Conservation (phyloP, 2,797 vertebrate genomes). For the Urosaurus nigricauda region DNA sequence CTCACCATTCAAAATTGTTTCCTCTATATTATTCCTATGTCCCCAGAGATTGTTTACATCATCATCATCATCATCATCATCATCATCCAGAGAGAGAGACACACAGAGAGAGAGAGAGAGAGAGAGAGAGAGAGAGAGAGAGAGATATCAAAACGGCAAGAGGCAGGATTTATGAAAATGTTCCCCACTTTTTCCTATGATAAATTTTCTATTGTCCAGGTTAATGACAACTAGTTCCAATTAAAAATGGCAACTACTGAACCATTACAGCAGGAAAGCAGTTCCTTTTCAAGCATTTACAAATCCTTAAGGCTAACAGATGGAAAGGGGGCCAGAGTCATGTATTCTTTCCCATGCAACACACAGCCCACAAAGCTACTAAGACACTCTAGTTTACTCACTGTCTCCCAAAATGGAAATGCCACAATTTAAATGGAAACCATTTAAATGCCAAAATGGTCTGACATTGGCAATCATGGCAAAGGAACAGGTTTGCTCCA, state of each 20-base stretch:
- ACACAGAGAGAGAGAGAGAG: too few relatives aligned
- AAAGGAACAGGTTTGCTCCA: neutral
- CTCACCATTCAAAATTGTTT: neutral
- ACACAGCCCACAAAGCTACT: neutral
- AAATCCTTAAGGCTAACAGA: neutral
- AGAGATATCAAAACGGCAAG: neutral
- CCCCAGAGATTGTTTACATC: too few relatives aligned
- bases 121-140: too few relatives aligned
- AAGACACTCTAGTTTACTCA: neutral
- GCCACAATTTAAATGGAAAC: neutral
- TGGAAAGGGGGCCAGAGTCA: neutral
- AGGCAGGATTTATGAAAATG: neutral
- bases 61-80: too few relatives aligned
- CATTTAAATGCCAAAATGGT: neutral
- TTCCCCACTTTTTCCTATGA: neutral
- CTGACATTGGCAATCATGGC: neutral
- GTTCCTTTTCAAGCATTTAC: neutral
- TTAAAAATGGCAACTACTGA: neutral
- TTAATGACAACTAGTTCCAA: conserved; percentile 6
- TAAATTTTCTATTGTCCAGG: neutral
- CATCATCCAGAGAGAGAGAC: too few relatives aligned
- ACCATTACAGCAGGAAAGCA: neutral
- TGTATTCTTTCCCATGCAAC: neutral
- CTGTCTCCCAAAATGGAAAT: neutral
- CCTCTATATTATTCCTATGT: neutral